Evolutionary conservation across 2,888 invertebrate species (phyloP).

Genomic region (Silvanus unidentatus): DNA sequence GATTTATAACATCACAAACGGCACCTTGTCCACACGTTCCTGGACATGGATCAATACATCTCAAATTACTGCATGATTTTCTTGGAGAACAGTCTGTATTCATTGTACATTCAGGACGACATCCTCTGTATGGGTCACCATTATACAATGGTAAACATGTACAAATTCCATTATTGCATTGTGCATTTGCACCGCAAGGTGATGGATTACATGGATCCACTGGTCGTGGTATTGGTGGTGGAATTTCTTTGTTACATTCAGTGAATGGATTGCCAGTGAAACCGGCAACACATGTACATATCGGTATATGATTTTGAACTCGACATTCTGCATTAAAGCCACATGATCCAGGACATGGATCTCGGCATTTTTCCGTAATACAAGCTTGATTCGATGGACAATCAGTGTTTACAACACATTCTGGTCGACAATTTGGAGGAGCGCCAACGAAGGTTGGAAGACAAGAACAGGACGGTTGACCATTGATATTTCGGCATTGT

Average conservation of each 20-base stretch:
- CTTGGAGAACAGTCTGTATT: constrained; percentile 72
- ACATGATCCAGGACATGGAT: constrained; percentile 67
- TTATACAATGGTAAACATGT: constrained; percentile 65
- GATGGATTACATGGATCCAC: constrained; percentile 67
- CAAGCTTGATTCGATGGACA: constrained; percentile 62
- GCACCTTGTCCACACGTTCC: constrained; percentile 76
- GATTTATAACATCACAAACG: constrained; percentile 72
- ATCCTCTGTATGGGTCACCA: constrained; percentile 68
- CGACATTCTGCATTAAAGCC: constrained; percentile 66
- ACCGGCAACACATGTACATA: constrained; percentile 55
- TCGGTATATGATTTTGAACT: constrained; percentile 64
- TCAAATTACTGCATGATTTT: constrained; percentile 69
- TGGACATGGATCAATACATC: constrained; percentile 73
- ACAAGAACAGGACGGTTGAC: constrained; percentile 64
- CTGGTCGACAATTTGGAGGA: constrained; percentile 73
- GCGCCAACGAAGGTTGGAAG: constrained; percentile 60
- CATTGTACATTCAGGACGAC: constrained; percentile 74
- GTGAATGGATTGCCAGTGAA: constrained; percentile 65
- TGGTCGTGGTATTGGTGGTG: constrained; percentile 26
- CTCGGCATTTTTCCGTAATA: constrained; percentile 64
- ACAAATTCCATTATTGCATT: constrained; percentile 66
- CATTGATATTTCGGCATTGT: constrained; percentile 53
- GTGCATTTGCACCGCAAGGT: constrained; percentile 73
- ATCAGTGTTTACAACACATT: constrained; percentile 65
- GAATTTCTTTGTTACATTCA: constrained; percentile 50